Conservation (phyloP, 2,797 vertebrate genomes). For the Brachyalestes nurse region DNA sequence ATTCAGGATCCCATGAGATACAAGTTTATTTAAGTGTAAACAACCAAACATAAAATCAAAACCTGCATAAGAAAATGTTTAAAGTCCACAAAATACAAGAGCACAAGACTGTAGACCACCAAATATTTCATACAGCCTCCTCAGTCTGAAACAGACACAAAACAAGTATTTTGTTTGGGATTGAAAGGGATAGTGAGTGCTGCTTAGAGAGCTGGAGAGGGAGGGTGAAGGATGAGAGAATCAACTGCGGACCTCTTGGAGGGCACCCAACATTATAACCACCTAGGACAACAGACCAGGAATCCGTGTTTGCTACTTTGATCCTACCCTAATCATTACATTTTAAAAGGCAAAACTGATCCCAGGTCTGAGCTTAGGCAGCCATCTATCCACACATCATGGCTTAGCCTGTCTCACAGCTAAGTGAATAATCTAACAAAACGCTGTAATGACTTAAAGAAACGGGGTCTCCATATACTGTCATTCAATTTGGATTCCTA, state of each 20-base stretch:
- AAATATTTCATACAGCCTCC: slow-evolving; percentile 81
- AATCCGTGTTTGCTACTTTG: slow-evolving; percentile 39
- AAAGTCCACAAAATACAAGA: slow-evolving; percentile 95
- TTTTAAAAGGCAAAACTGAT: slow-evolving; percentile 49
- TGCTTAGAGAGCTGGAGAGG: slow-evolving; percentile 28
- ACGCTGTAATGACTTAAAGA: neutral
- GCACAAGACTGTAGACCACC: slow-evolving; percentile 86
- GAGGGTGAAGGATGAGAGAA: slow-evolving; percentile 15
- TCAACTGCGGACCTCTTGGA: slow-evolving; percentile 44
- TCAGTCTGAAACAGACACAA: slow-evolving; percentile 78
- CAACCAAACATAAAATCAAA: slow-evolving; percentile 70
- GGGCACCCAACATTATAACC: slow-evolving; percentile 42
- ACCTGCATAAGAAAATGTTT: slow-evolving; percentile 99
- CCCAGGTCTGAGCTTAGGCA: slow-evolving; percentile 19
- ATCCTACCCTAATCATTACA: slow-evolving; percentile 43
- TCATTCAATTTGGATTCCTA: neutral
- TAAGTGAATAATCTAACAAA: slow-evolving; percentile 19
- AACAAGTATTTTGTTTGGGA: slow-evolving; percentile 61
- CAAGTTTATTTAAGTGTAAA: slow-evolving; percentile 97
- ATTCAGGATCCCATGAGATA: slow-evolving; percentile 75
- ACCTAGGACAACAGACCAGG: slow-evolving; percentile 38
- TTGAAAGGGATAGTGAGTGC: slow-evolving; percentile 38
- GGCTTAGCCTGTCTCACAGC: slow-evolving; percentile 38
- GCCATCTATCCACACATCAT: slow-evolving; percentile 22
- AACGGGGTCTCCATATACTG: neutral